Base-by-base conservation (phyloP, 2,113 vertebrate species). In the Nycticorax nycticorax region DNA sequence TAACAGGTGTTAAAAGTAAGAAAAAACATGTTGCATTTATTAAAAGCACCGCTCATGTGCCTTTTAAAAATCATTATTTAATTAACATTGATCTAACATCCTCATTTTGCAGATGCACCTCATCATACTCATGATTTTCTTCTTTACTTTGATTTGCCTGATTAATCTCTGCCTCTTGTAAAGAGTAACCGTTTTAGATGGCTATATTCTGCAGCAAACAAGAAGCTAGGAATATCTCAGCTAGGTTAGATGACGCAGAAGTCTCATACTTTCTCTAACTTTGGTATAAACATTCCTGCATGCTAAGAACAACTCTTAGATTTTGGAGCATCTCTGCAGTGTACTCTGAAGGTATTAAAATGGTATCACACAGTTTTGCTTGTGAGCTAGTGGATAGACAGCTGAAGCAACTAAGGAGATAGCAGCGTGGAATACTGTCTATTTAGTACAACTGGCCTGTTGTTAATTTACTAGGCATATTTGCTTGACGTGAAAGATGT, bases 131-230 rank as follows among this genome's bases (percentile, higher is more conserved):
- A 9, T 48, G 15, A 81, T 82, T 91, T 92, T 79, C 26, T 66
- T 89, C 79, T 94, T 86, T 59, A 81, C 84, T 97, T 95, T 78
- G n/a, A 93, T 96, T 96, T 91, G 53, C 9, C 30, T 96, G 64
- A 88, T 93, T 94, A 81, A 56, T 66, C n/a, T 88, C 33, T 74
- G 80, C 81, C 78, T 92, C 68, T 67, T 68, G 53, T 84, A 68
- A 77, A 93, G 92, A 73, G 60, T 81, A 81, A 83, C 35, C 8
- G 6, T 37, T 85, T 88, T 56, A 48, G 68, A 87, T 45, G 39
- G 45, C 24, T 89, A 33, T 53, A 59, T 80, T 91, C 76, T 60
- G 37, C 60, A 80, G 63, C 39, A 43, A 82, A 68, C 26, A 77
- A 59, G 81, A 81, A 86, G 18, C 28, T 71, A 35, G 64, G 43